A percentile compares a stretch with the other conserved stretches of the same genome.
phyloP scores from a whole-genome alignment of 2,113 vertebrate species.

The Nycticorax nycticorax region DNA sequence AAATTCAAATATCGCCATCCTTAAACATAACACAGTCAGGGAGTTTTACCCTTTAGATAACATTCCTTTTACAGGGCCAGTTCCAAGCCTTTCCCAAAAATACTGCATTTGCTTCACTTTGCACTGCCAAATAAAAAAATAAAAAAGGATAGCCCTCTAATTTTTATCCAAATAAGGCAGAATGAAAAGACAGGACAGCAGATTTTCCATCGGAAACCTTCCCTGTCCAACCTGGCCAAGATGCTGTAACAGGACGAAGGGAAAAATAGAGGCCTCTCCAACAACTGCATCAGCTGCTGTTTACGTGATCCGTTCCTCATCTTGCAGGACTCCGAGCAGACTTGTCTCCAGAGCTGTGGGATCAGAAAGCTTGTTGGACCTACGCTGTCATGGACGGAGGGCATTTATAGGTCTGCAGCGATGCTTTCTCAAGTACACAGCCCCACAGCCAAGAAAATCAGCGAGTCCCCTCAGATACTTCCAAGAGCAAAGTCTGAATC shows the following conservation, averaged over 20 bases:
- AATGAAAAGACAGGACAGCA: not conserved
- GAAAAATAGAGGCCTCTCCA: not conserved
- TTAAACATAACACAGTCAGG: not conserved
- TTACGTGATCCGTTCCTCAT: not conserved
- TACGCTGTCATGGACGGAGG: not conserved
- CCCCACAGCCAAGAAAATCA: not conserved
- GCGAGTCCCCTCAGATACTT: not conserved
- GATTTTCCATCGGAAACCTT: not conserved
- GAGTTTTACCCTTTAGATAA: not conserved
- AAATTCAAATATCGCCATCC: not conserved
- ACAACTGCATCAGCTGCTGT: not conserved
- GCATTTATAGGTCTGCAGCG: not conserved
- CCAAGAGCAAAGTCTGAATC: not conserved
- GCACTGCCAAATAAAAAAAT: not conserved
- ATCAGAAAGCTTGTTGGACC: not conserved
- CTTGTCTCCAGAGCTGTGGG: not conserved
- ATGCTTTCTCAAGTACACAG: not conserved
- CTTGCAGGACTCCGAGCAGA: not conserved
- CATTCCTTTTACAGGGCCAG: not conserved
- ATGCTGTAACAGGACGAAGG: not conserved
- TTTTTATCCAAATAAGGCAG: constrained; percentile 1
- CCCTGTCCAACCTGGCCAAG: not conserved
- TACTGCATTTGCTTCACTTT: not conserved
- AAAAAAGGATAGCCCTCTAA: not conserved
- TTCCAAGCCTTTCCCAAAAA: not conserved